These are phyloP conservation scores for Matsumurasca onukii DNA, from an alignment of 1,140 invertebrate species.

Conservation along the genomic window DNA sequence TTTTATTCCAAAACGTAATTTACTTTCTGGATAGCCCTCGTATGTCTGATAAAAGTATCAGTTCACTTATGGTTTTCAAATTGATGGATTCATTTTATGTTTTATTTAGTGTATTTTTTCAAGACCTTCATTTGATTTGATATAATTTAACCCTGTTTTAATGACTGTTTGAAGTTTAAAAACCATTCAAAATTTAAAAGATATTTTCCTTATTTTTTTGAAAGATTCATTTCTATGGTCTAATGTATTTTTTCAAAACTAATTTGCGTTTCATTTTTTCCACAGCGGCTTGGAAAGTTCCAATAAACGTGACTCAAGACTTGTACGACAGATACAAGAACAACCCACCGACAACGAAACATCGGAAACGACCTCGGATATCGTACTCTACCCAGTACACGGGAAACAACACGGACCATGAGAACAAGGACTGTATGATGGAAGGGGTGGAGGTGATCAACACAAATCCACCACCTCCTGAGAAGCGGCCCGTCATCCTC, in stretches of 20 bases:
- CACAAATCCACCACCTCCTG: constrained; percentile 46
- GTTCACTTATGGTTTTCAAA: too few species aligned
- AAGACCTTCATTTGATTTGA: too few species aligned
- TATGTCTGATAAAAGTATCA: too few species aligned
- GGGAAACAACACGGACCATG: constrained; percentile 37
- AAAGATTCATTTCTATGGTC: background rate
- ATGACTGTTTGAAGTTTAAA: background rate
- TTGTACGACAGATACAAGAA: constrained; percentile 75
- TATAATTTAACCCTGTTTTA: background rate
- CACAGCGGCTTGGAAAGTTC: constrained; percentile 87
- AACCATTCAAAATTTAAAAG: background rate
- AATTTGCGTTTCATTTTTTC: constrained; percentile 41
- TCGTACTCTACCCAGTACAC: constrained; percentile 37
- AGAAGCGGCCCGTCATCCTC: constrained; percentile 49
- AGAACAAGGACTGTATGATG: constrained; percentile 38
- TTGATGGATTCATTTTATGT: too few species aligned
- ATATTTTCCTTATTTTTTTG: background rate
- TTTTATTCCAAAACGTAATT: too few species aligned
- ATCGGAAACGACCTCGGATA: constrained; percentile 55
- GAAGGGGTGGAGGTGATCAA: constrained; percentile 46
- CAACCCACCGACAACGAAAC: constrained; percentile 49
- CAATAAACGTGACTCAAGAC: constrained; percentile 86
- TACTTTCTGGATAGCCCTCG: too few species aligned
- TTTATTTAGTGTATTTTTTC: too few species aligned
- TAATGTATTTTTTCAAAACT: constrained; percentile 9